Base-by-base conservation (phyloP, 2,113 vertebrate genomes). In the Saguinus imperator region DNA sequence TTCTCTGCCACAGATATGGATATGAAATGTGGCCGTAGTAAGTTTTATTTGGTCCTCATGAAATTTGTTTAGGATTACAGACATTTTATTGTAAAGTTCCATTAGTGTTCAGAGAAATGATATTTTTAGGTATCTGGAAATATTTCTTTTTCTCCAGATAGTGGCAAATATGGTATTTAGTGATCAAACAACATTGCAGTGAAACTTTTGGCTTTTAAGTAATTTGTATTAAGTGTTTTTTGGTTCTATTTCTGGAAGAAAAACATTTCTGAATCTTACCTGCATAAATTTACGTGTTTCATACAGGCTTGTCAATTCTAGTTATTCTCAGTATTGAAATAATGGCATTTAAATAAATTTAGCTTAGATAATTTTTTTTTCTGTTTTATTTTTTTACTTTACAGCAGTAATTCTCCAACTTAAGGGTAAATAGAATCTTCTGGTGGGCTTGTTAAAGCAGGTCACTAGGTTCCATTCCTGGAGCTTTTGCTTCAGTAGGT, bases 281-380 rank as follows among this genome's bases (percentile, higher is more conserved):
- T 89, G 17, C 23, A 82, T 95, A 89, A 84, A 93, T 37, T 89
- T 86, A 57, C 92, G 8, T 93, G 75, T 89, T 93, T n/a, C 3
- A 89, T 87, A n/a, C 11, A 83, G 29, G 12, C 35, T 77, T 80
- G 16, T 86, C 50, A 88, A 3, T 89, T 83, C 90, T 91, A 91
- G 64, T 94, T 95, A 57, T 77, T 92, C 23, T 96, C 45, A 68
- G 14, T 94, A 20, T 96, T 92, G 52, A 92, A 85, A 76, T 32
- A 83, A 32, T 79, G 70, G 32, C 9, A 91, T 79, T 94, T 96
- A 89, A 95, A 73, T 85, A 87, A 82, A 77, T 79, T 35, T 66
- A 80, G 32, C 64, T 82, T 27, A 11, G 40, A 32, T 93, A 88
- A 61, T 64, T 64, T 32, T 64, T 84, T 85, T 86, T 4, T 52